Base-by-base conservation (phyloP, 1,140 invertebrate genomes). In the Hormaphis cornu region DNA sequence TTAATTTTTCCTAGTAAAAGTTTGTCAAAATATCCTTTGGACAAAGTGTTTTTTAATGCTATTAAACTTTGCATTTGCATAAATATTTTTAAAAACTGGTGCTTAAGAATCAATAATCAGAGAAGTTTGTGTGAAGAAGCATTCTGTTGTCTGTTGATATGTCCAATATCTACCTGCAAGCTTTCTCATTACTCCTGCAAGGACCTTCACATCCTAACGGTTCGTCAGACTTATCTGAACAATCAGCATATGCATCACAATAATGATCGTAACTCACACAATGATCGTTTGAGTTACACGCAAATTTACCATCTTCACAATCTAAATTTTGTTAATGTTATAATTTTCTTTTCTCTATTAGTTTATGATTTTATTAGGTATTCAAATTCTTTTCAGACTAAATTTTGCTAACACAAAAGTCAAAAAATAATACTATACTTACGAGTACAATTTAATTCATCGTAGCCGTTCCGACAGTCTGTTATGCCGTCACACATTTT, bases 401-500 rank as follows among this genome's bases (percentile, higher is more conserved):
- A n/a, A n/a, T n/a, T n/a, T n/a, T n/a, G n/a, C n/a, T n/a, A n/a
- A n/a, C n/a, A n/a, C n/a, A n/a, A n/a, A n/a, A n/a, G n/a, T n/a
- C n/a, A n/a, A n/a, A n/a, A n/a, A n/a, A n/a, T n/a, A n/a, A n/a
- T 18, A 30, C 2, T 9, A 77, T 80, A 79, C 88, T 86, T 82
- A 76, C 79, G 78, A 42, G 86, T 86, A 75, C 88, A 90, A 75
- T 88, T 86, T n/a, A 84, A 77, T 81, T 91, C 89, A 77, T 91
- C 89, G 40, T 81, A 81, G 20, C 85, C 87, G 77, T 90, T 89
- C 86, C 87, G 89, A 74, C 89, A 91, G 76, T 91, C 88, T 53
- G 88, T 82, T 63, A 84, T 80, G 33, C 87, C 86, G 77, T 91
- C 84, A 76, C 89, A 91, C 71, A 82, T 81, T 75, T 85, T 85